Evolutionary conservation across 2,113 vertebrate species (phyloP), one percentile per base, ranked within the genome.

Genomic region (Pseudorectes ferrugineus): DNA sequence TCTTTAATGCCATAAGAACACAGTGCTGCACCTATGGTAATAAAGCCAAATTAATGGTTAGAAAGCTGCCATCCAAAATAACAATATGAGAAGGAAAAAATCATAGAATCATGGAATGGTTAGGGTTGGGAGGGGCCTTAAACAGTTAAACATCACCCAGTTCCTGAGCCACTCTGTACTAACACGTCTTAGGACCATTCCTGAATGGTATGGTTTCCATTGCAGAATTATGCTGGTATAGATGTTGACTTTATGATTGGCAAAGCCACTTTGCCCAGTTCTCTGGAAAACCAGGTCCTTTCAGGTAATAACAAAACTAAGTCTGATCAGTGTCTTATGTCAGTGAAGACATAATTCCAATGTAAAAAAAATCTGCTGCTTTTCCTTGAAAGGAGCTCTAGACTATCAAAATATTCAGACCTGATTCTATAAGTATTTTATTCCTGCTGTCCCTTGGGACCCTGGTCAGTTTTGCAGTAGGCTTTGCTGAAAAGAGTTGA

Each of bases 391-490:
- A 87, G 11, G 17, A 70, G 1, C 8, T 63, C 21, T 55, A 51
- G 33, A 38, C 12, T 49, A 6, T 31, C 28, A 62, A 71, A 66
- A 14, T 28, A 43, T 24, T 74, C 0, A 2, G 29, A 58, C 2
- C 29, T 38, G 24, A 49, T 74, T 74, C 24, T 67, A 2, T 16
- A 42, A 2, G 3, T 33, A 12, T 86, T 87, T 96, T 66, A 2
- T 33, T 66, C 31, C 26, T 70, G 14, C 31, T 52, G 12, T 89
- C 8, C 7, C 26, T 54, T 59, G 29, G 43, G 20, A 61, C 10
- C 0, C 0, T 1, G 3, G 3, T 23, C 26, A 46, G 11, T 22
- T 76, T 38, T 66, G 13, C 35, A 76, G 42, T 1, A 7, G 13
- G 5, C 38, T 91, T 73, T 76, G 15, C 12, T 73, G 12, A 26